Evolutionary conservation across 2,888 invertebrate species (phyloP).

Genomic region (Apeira syringaria): DNA sequence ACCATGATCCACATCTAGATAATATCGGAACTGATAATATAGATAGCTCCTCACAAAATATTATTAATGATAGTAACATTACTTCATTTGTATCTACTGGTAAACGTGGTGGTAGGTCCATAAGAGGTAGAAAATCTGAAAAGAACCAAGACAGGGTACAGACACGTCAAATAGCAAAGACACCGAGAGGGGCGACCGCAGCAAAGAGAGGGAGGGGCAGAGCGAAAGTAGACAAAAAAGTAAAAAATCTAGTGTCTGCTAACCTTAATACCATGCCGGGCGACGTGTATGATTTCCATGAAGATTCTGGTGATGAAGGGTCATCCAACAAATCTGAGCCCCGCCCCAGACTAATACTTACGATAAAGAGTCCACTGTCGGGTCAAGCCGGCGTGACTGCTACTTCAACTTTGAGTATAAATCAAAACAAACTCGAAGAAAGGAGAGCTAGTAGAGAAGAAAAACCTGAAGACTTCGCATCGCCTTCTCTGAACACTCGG

Average conservation of each 20-base stretch:
- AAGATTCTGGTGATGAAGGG: constrained; percentile 93
- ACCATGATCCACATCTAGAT: constrained; percentile 9
- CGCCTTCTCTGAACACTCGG: constrained; percentile 87
- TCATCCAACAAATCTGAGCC: constrained; percentile 74
- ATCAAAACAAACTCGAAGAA: constrained; percentile 54
- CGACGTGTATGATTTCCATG: constrained; percentile 95
- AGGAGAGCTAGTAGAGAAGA: constrained; percentile 62
- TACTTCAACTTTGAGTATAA: constrained; percentile 67
- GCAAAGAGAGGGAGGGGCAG: constrained; percentile 79
- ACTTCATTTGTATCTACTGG: constrained; percentile 46
- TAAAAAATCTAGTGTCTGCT: constrained; percentile 66
- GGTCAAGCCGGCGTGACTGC: constrained; percentile 65
- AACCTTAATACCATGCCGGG: constrained; percentile 85
- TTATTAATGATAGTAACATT: constrained; percentile 36
- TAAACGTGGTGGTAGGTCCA: constrained; percentile 70
- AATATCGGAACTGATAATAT: constrained; percentile 31
- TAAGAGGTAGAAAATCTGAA: constrained; percentile 69
- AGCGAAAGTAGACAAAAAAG: constrained; percentile 80
- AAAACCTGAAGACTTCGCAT: constrained; percentile 85
- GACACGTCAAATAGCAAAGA: constrained; percentile 73
- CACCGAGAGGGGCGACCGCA: constrained; percentile 54
- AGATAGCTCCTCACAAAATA: constrained; percentile 29
- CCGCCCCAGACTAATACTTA: constrained; percentile 90
- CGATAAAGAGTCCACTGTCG: constrained; percentile 89
- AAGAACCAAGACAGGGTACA: constrained; percentile 67